phyloP scores from a whole-genome alignment of 1,140 invertebrate species.

The Leptinotarsa undecemlineata region DNA sequence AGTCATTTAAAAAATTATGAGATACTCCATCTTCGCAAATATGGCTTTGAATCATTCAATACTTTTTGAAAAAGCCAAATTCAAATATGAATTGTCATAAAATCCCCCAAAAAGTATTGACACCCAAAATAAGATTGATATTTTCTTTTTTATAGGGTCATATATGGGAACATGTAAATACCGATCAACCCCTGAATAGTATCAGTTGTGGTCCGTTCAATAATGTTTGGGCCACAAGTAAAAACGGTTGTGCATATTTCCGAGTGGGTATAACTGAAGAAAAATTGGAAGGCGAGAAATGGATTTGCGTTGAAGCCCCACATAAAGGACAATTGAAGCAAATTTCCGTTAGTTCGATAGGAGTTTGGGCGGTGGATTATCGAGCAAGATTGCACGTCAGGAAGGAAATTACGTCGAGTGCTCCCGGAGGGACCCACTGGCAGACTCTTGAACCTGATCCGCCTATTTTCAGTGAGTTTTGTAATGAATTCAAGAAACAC shows the following conservation, averaged over 20 bases:
- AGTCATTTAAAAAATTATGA: too few relatives aligned
- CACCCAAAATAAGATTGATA: background rate
- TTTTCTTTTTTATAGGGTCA: slow-evolving; percentile 61
- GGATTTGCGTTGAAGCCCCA: slow-evolving; percentile 69
- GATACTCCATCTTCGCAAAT: too few relatives aligned
- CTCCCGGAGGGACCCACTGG: slow-evolving; percentile 77
- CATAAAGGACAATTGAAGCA: slow-evolving; percentile 72
- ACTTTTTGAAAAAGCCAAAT: too few relatives aligned
- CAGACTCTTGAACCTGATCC: slow-evolving; percentile 63
- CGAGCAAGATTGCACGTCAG: slow-evolving; percentile 68
- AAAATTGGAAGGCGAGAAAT: slow-evolving; percentile 65
- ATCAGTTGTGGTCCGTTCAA: slow-evolving; percentile 70
- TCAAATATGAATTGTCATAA: too few relatives aligned
- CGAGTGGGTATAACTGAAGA: slow-evolving; percentile 68
- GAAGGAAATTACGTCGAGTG: slow-evolving; percentile 63
- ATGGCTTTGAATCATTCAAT: too few relatives aligned
- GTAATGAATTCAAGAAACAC: too few relatives aligned
- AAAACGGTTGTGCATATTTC: slow-evolving; percentile 82
- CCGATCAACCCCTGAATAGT: slow-evolving; percentile 74
- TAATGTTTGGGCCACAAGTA: slow-evolving; percentile 84
- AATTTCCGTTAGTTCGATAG: slow-evolving; percentile 71
- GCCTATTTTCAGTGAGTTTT: slow-evolving; percentile 57
- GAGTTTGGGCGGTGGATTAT: slow-evolving; percentile 73
- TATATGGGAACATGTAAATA: slow-evolving; percentile 79
- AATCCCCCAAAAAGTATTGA: too few relatives aligned